These are phyloP conservation scores for Cerastis leucographa DNA, from an alignment of 2,888 invertebrate genomes.

Conservation along the genomic window DNA sequence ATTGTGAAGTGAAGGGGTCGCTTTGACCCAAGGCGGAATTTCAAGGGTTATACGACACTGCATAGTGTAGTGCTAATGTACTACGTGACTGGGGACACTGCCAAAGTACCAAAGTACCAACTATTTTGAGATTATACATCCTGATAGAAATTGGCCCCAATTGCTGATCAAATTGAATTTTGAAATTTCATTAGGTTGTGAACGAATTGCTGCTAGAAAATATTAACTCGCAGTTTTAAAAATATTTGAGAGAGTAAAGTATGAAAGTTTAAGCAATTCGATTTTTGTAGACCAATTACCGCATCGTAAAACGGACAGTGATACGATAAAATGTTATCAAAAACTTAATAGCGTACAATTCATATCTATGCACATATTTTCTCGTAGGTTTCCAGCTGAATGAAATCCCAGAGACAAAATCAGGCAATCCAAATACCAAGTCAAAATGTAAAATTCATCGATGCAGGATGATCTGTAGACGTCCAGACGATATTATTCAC, in stretches of 20 bases:
- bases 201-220: constrained; percentile 28
- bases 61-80: constrained; percentile 83
- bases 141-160: constrained; percentile 68
- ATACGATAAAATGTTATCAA: not conserved
- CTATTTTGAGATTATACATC: constrained; percentile 66
- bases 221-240: not conserved
- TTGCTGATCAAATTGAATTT: constrained; percentile 69
- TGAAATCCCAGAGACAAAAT: not conserved
- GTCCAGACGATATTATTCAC: constrained; percentile 57
- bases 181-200: constrained; percentile 55
- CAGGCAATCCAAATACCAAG: not conserved
- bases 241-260: not conserved
- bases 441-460: constrained; percentile 45
- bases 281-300: not conserved
- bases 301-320: not conserved
- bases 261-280: not conserved
- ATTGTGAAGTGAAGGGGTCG: constrained; percentile 74
- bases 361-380: no score
- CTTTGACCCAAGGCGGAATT: constrained; percentile 74
- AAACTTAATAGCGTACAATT: not conserved
- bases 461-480: constrained; percentile 21
- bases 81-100: constrained; percentile 74
- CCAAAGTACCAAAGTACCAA: constrained; percentile 66
- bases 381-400: not conserved
- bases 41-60: constrained; percentile 72